A percentile compares a stretch with the other conserved stretches of the same genome.
phyloP scores from a whole-genome alignment of 2,113 vertebrate species.

The Tychaedon coryphoeus region DNA sequence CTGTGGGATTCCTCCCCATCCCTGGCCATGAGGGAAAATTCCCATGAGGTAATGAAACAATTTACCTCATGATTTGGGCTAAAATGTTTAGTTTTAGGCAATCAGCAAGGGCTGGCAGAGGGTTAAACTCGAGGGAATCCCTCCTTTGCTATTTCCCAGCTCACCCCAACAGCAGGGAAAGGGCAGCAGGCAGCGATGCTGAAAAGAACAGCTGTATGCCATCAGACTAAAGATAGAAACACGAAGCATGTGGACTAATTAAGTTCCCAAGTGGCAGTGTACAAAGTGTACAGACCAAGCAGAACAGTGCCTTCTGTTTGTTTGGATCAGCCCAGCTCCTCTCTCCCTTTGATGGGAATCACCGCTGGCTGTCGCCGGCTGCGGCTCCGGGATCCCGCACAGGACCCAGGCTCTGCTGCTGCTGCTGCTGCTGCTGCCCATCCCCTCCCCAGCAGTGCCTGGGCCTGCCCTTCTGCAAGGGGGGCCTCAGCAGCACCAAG shows the following conservation, averaged over 20 bases:
- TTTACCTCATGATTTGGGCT: not conserved
- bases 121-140: not conserved
- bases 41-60: not conserved
- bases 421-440: fast-evolving
- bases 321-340: slow-evolving; percentile 24
- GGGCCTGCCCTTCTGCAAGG: not conserved
- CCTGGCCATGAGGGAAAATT: not conserved
- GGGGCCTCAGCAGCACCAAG: not conserved
- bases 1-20: not conserved
- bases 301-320: slow-evolving; percentile 44
- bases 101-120: not conserved
- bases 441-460: not conserved
- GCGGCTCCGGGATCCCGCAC: not conserved
- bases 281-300: slow-evolving; percentile 25
- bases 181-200: not conserved
- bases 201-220: slow-evolving; percentile 34
- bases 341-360: slow-evolving; percentile 17
- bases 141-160: fast-evolving
- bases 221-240: slow-evolving; percentile 47
- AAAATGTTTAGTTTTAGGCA: not conserved
- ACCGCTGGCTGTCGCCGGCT: not conserved
- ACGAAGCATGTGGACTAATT: slow-evolving; percentile 5
- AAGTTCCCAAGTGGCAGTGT: slow-evolving; percentile 29
- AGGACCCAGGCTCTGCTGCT: fast-evolving
- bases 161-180: not conserved